A percentile compares a stretch with the other conserved stretches of the same genome.
Conservation (phyloP, 2,113 vertebrate genomes). For the Ciconia maguari region DNA sequence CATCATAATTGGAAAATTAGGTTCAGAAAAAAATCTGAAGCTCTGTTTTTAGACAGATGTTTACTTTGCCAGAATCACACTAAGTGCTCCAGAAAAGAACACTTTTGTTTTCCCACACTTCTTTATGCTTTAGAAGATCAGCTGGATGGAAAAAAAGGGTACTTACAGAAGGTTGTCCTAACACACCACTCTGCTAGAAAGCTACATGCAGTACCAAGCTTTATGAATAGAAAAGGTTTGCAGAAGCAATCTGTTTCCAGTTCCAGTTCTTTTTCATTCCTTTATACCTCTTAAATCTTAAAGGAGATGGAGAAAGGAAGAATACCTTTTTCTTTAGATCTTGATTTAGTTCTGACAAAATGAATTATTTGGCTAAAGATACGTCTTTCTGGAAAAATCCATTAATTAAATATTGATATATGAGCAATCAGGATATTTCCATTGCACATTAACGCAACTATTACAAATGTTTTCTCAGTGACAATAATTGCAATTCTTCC, state of each 20-base stretch:
- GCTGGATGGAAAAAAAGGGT: background rate
- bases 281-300: background rate
- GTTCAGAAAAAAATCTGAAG: background rate
- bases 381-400: background rate
- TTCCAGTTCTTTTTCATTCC: background rate
- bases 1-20: background rate
- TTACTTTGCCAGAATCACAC: background rate
- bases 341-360: background rate
- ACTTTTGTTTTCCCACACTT: background rate
- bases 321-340: background rate
- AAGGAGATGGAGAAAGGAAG: background rate
- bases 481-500: background rate
- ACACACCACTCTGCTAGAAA: background rate
- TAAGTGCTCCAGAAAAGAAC: background rate
- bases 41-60: background rate
- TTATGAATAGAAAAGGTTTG: background rate
- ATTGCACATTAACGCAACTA: background rate
- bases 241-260: background rate
- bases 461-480: background rate
- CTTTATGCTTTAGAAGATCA: background rate
- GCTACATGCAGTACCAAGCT: background rate
- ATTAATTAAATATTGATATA: background rate
- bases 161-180: background rate
- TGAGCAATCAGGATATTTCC: background rate
- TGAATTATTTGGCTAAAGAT: background rate